Conservation (phyloP, 2,888 invertebrate genomes). For the Dicycla oo region DNA sequence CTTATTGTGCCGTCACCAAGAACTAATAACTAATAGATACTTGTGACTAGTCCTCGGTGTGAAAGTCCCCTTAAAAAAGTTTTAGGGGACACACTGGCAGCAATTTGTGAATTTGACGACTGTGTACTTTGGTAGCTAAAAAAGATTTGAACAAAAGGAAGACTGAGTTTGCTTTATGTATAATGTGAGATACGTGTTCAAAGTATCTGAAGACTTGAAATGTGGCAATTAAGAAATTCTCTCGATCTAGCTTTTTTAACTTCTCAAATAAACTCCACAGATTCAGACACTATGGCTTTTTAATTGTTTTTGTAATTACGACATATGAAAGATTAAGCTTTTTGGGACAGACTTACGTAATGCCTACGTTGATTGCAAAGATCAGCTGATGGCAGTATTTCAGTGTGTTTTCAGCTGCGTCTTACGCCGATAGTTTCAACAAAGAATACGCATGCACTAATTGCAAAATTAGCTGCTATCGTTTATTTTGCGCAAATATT, state of each 20-base stretch:
- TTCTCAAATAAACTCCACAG: too few species aligned
- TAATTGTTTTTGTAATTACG: too few species aligned
- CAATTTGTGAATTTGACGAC: conserved; percentile 46
- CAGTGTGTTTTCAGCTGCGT: too few species aligned
- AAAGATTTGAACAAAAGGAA: conserved; percentile 31
- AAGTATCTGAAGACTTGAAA: neutral
- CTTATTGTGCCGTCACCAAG: neutral
- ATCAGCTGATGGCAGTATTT: too few species aligned
- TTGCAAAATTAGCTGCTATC: neutral
- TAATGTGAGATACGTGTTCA: neutral
- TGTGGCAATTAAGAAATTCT: neutral
- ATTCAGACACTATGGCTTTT: too few species aligned
- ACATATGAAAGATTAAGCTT: too few species aligned
- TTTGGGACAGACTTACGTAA: too few species aligned
- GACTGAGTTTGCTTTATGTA: conserved; percentile 7
- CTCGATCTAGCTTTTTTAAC: too few species aligned
- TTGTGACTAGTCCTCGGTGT: conserved; percentile 13
- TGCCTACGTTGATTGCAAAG: too few species aligned
- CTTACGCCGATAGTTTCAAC: neutral
- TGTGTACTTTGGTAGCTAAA: conserved; percentile 21
- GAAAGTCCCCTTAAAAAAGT: conserved; percentile 23
- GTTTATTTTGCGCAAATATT: neutral
- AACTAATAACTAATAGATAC: conserved; percentile 14
- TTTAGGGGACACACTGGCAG: conserved; percentile 11
- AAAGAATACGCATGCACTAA: neutral